A percentile compares a stretch with the other conserved stretches of the same genome.
Conservation (phyloP, 2,797 vertebrate genomes). For the Momotus momota region DNA sequence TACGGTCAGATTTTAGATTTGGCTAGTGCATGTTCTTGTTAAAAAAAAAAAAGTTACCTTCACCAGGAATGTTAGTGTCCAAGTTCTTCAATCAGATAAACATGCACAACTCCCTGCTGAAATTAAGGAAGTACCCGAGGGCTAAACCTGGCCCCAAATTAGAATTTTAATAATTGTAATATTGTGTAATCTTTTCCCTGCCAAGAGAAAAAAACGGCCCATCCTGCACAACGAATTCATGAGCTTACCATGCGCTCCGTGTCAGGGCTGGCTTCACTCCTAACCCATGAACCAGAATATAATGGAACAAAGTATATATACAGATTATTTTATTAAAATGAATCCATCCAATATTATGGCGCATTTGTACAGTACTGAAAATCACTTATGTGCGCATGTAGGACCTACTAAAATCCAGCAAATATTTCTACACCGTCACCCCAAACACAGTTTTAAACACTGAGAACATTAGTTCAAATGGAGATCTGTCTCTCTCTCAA, state of each 20-base stretch:
- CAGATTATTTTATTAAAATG: background rate
- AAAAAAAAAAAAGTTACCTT: background rate
- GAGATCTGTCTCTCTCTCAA: background rate
- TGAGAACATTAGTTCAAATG: background rate
- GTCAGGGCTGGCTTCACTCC: background rate
- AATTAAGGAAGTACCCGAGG: slow-evolving; percentile 67
- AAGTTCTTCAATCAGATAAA: slow-evolving; percentile 57
- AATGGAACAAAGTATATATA: background rate
- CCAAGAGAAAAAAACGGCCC: slow-evolving; percentile 30
- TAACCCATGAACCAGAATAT: background rate
- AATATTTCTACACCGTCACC: background rate
- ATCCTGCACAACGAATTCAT: slow-evolving; percentile 12
- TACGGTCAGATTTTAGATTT: background rate
- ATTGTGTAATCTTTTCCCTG: slow-evolving; percentile 14
- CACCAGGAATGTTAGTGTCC: slow-evolving; percentile 22
- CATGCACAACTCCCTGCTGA: background rate
- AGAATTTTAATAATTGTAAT: slow-evolving; percentile 54
- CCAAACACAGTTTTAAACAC: background rate
- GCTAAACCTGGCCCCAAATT: slow-evolving; percentile 39
- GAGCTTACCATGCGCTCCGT: background rate
- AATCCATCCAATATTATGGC: background rate
- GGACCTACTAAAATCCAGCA: background rate
- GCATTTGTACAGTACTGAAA: background rate
- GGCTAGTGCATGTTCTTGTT: background rate
- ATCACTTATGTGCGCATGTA: background rate